Evolutionary conservation across 1,140 invertebrate genomes (phyloP), one percentile per base, ranked within the genome.

Genomic region (Bombus waltoni): DNA sequence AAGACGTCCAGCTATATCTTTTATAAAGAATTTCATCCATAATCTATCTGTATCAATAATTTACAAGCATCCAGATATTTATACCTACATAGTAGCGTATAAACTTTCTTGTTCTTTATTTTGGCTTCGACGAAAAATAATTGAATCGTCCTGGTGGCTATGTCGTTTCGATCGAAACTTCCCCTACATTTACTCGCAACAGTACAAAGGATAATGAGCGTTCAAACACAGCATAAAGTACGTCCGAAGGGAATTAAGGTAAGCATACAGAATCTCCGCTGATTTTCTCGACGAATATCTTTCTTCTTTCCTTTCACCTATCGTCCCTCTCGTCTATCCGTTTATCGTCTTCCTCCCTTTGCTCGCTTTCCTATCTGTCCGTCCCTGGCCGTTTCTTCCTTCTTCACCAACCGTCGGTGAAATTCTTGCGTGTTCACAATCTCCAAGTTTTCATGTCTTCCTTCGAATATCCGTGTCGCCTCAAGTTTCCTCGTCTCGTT

Each of bases 401-500:
- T 44, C 32, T 68, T 32, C 85, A 68, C 87, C 74, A 53, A 25
- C 47, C 25, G 35, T 28, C 76, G 73, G 72, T 57, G 88, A 93
- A 93, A 94, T 93, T 94, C 93, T 92, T 92, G 92, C 91, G 91
- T 92, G 93, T 93, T 92, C 91, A 93, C 93, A 93, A 94, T 92
- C 93, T 94, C 91, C 91, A 93, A 95, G 93, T 94, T 95, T 94
- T 94, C 94, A 94, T 94, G 93, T 93, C 94, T 87, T 85, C 76
- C 78, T 73, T 71, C 86, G 86, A 94, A 94, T 94, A 92, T 92
- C 89, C 90, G 88, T 88, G 90, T 86, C 85, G 81, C 81, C 74
- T 73, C 75, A 32, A 90, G 89, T 92, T 93, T 90, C 89, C 86
- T 81, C 32, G 65, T 53, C 89, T 89, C 88, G 74, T 91, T 90